Conservation (phyloP, 2,113 vertebrate genomes). For the Pyxicephalus adspersus region DNA sequence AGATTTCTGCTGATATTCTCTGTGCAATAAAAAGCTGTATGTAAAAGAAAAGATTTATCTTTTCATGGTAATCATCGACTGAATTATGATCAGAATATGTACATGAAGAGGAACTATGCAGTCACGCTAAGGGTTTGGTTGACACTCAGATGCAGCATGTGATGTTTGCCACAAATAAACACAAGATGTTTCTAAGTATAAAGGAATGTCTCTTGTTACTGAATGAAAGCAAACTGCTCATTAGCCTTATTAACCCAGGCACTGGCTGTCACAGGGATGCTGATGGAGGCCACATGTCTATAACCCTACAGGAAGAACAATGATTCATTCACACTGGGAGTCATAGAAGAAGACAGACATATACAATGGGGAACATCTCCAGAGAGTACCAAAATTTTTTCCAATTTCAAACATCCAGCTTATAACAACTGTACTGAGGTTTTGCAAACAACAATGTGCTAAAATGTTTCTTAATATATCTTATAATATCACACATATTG, state of each 20-base stretch:
- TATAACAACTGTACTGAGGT: too few species aligned
- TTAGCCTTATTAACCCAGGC: neutral
- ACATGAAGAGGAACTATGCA: neutral
- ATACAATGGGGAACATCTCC: conserved; percentile 13
- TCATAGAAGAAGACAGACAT: neutral
- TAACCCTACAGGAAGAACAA: conserved; percentile 16
- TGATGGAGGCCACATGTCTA: conserved; percentile 35
- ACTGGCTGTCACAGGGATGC: conserved; percentile 11
- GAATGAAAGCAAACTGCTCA: neutral
- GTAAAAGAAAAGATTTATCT: too few species aligned
- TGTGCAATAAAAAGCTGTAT: too few species aligned
- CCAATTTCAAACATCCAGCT: too few species aligned
- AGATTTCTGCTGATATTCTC: too few species aligned
- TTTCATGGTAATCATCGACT: too few species aligned
- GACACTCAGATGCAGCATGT: neutral
- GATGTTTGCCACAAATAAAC: conserved; percentile 14
- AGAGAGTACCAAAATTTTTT: neutral
- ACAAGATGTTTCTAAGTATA: conserved; percentile 18
- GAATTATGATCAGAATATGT: neutral
- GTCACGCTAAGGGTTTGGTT: conserved; percentile 3
- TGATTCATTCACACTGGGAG: neutral
- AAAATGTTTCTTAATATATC: too few species aligned
- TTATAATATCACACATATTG: too few species aligned
- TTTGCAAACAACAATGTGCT: too few species aligned
- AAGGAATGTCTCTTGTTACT: conserved; percentile 2